These are phyloP conservation scores for Ganaspis brasiliensis DNA, from an alignment of 2,888 invertebrate genomes.

Conservation along the genomic window DNA sequence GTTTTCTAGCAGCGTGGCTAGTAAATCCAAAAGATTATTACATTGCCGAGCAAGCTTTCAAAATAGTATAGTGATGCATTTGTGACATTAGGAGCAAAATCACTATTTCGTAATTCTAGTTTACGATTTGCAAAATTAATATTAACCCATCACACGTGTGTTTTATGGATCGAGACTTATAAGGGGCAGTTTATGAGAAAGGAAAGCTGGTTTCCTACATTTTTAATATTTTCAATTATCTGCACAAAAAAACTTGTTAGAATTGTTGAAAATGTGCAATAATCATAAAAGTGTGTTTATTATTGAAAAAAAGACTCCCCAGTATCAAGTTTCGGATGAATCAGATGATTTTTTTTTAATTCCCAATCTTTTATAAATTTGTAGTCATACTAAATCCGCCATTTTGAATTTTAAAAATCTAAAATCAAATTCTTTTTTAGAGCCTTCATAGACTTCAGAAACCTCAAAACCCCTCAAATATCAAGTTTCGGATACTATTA, in stretches of 20 bases:
- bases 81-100: not conserved
- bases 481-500: no score
- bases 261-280: not conserved
- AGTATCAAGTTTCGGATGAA: no score
- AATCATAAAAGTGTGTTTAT: no score
- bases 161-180: not conserved
- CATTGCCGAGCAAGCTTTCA: constrained; percentile 19
- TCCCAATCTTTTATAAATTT: no score
- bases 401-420: no score
- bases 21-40: constrained; percentile 32
- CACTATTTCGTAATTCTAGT: not conserved
- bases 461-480: no score
- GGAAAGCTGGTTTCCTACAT: not conserved
- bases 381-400: no score
- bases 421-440: no score
- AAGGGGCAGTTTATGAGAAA: not conserved
- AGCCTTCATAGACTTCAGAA: no score
- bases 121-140: constrained; percentile 1
- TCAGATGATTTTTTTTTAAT: no score
- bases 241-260: not conserved
- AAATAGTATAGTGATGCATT: constrained; percentile 5
- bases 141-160: not conserved
- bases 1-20: constrained; percentile 11
- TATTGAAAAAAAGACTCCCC: no score
- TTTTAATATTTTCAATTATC: not conserved